Percentiles rank a stretch among this genome's conserved stretches.
These are phyloP conservation scores for Agonopterix arenella DNA, from an alignment of 2,888 invertebrate genomes.

Conservation along the genomic window DNA sequence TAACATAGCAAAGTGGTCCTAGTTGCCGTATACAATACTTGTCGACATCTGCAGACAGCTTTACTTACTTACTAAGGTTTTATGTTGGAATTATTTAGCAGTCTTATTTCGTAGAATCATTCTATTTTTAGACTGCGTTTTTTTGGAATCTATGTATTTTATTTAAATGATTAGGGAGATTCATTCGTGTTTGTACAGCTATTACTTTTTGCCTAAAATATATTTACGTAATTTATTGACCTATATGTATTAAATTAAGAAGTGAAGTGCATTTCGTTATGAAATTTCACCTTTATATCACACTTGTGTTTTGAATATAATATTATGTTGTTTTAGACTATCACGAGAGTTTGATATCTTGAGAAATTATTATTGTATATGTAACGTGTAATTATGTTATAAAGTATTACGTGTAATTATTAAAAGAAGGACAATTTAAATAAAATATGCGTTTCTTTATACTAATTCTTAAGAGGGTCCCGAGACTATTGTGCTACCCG, in stretches of 20 bases:
- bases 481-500: too few species aligned
- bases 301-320: conserved; percentile 58
- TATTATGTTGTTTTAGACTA: conserved; percentile 62
- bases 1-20: background rate
- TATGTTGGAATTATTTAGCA: conserved; percentile 9
- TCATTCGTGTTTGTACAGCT: conserved; percentile 56
- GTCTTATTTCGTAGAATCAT: background rate
- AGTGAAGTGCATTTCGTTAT: conserved; percentile 68
- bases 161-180: conserved; percentile 26
- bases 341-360: conserved; percentile 67
- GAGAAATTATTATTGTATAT: conserved; percentile 74
- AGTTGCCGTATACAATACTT: conserved; percentile 2
- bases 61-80: conserved; percentile 60
- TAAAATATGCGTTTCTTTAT: conserved; percentile 35
- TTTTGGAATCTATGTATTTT: conserved; percentile 19
- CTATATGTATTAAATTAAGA: conserved; percentile 57
- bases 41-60: conserved; percentile 54
- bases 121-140: background rate
- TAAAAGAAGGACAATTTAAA: conserved; percentile 73
- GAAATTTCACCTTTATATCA: conserved; percentile 56
- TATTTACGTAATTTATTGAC: conserved; percentile 75
- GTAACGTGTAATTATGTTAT: conserved; percentile 75
- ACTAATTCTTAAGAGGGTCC: too few species aligned
- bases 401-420: conserved; percentile 76
- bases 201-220: conserved; percentile 64